Percentiles rank a stretch among this genome's conserved stretches.
Evolutionary conservation across 2,113 vertebrate genomes (phyloP).

Genomic region (Galemys pyrenaicus): DNA sequence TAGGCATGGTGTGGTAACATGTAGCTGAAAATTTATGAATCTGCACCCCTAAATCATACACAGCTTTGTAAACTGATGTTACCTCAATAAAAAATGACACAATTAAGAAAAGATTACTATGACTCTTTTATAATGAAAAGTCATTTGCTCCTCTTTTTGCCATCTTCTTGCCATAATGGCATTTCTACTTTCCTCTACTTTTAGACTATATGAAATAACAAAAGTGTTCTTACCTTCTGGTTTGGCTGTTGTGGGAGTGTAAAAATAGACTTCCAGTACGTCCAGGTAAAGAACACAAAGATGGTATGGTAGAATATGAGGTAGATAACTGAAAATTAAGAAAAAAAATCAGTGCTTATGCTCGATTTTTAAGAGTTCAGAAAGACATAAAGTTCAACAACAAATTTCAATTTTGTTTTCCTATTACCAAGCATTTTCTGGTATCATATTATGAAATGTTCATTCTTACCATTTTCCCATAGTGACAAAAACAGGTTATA

Average conservation of each 20-base stretch:
- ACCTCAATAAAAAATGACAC: neutral
- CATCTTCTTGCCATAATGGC: neutral
- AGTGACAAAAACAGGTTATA: conserved; percentile 40
- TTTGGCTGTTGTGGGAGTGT: conserved; percentile 92
- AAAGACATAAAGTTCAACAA: conserved; percentile 39
- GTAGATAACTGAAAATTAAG: conserved; percentile 90
- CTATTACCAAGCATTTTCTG: neutral
- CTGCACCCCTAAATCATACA: no score
- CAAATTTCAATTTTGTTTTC: conserved; percentile 23
- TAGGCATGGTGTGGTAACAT: no score
- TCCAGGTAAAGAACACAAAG: conserved; percentile 97
- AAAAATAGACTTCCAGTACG: conserved; percentile 98
- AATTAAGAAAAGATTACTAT: neutral
- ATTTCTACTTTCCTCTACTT: conserved; percentile 19
- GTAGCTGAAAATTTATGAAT: no score
- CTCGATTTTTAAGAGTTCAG: conserved; percentile 20
- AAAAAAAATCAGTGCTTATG: conserved; percentile 30
- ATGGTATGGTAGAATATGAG: conserved; percentile 95
- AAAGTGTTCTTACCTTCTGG: conserved; percentile 92
- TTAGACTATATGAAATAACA: conserved; percentile 35
- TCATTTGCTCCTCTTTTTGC: conserved; percentile 24
- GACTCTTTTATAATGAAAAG: conserved; percentile 12
- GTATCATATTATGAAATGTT: conserved; percentile 20
- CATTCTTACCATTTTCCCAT: conserved; percentile 39
- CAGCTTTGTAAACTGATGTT: no score